phyloP scores from a whole-genome alignment of 2,888 invertebrate genomes.

The Eristalis pertinax region DNA sequence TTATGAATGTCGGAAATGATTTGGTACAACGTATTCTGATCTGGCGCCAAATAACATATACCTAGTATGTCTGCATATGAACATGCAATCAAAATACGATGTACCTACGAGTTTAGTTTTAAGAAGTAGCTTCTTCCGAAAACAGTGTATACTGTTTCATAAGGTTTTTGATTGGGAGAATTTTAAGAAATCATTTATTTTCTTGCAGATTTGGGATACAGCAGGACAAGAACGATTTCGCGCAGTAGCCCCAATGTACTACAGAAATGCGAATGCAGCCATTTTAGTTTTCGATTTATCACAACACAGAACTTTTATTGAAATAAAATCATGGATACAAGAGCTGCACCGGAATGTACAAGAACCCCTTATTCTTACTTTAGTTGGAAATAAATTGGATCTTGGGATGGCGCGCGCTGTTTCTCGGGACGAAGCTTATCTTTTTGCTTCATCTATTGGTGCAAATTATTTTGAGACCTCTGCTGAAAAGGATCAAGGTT shows the following conservation, averaged over 20 bases:
- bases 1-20: too few species aligned
- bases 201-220: constrained; percentile 81
- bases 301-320: constrained; percentile 87
- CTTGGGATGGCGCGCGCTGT: constrained; percentile 85
- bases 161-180: background rate
- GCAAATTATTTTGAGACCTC: constrained; percentile 93
- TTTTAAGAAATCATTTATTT: constrained; percentile 1
- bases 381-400: constrained; percentile 94
- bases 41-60: too few species aligned
- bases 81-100: too few species aligned
- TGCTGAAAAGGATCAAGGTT: constrained; percentile 89
- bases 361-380: constrained; percentile 88
- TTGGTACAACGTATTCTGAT: too few species aligned
- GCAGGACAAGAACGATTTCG: constrained; percentile 84
- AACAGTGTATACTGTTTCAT: too few species aligned
- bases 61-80: too few species aligned
- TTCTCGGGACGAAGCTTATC: constrained; percentile 86
- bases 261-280: constrained; percentile 94
- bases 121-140: too few species aligned
- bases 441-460: constrained; percentile 91
- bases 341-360: constrained; percentile 90
- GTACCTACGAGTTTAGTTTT: too few species aligned
- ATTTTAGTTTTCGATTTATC: constrained; percentile 94
- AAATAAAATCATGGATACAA: constrained; percentile 93
- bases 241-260: constrained; percentile 97